Evolutionary conservation across 2,888 invertebrate genomes (phyloP).

Genomic region (Lithophane socia): DNA sequence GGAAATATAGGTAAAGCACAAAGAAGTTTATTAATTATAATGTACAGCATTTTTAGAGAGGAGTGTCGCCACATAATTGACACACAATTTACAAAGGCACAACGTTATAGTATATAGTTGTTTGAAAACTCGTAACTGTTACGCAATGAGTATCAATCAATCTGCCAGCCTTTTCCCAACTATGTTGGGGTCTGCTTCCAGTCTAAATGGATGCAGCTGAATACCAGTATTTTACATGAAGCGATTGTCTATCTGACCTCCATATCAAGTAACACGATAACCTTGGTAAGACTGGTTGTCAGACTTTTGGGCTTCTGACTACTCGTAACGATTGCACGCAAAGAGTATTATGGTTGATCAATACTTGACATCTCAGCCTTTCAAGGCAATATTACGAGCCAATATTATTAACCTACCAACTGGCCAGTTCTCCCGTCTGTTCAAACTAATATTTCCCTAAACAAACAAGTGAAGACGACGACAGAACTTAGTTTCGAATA

Average conservation of each 20-base stretch:
- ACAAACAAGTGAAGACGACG: constrained; percentile 9
- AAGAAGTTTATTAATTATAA: no score
- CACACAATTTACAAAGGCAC: background rate
- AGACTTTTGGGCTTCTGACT: no score
- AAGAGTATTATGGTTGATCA: background rate
- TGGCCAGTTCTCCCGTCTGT: background rate
- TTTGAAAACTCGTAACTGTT: background rate
- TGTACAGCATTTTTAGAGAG: background rate
- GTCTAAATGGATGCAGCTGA: no score
- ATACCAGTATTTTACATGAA: no score
- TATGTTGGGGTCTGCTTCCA: no score
- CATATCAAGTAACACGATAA: no score
- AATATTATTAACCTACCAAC: background rate
- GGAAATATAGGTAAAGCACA: background rate
- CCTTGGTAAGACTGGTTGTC: no score
- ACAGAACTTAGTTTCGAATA: constrained; percentile 21
- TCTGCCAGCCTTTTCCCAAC: no score
- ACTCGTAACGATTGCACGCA: no score
- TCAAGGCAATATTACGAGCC: background rate
- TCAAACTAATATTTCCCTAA: constrained; percentile 26
- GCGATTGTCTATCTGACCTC: no score
- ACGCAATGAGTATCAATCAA: background rate
- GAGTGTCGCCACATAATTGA: background rate
- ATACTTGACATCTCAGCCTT: background rate
- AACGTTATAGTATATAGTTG: no score